A percentile compares a stretch with the other conserved stretches of the same genome.
Evolutionary conservation across 1,140 invertebrate genomes (phyloP).

Genomic region (Cydia splendana): DNA sequence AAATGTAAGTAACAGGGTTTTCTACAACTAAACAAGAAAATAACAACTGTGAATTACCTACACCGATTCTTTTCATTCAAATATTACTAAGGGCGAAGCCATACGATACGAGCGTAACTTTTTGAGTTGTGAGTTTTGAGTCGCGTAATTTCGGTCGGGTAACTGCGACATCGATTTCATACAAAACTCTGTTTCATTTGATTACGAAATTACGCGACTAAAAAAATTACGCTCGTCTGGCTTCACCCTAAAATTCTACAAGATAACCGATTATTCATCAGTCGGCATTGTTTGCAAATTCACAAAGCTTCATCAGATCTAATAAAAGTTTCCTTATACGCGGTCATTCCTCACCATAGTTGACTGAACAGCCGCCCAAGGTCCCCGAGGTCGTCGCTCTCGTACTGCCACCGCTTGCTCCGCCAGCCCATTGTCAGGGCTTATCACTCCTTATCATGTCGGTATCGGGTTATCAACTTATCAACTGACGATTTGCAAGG

Average conservation of each 20-base stretch:
- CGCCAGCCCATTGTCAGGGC: constrained; percentile 39
- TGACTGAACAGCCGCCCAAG: constrained; percentile 39
- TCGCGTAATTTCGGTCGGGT: no score
- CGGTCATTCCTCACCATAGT: constrained; percentile 37
- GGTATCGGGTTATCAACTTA: neutral
- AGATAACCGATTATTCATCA: no score
- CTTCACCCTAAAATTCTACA: neutral
- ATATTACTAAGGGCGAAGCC: no score
- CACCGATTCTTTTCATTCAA: no score
- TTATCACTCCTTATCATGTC: constrained; percentile 27
- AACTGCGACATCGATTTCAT: no score
- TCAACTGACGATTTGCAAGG: neutral
- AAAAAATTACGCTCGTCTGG: neutral
- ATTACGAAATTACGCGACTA: neutral
- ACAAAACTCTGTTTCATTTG: no score
- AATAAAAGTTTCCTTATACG: constrained; percentile 26
- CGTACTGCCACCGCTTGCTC: constrained; percentile 36
- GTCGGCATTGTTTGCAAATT: constrained; percentile 1
- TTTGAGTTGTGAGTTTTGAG: no score
- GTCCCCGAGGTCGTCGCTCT: constrained; percentile 40
- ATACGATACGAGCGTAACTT: no score
- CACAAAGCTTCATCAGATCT: neutral
- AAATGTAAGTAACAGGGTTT: no score
- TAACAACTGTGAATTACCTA: no score
- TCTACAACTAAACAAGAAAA: no score